phyloP scores from a whole-genome alignment of 64 coral and sea anemone genomes.

The Stichodactyla helianthus region DNA sequence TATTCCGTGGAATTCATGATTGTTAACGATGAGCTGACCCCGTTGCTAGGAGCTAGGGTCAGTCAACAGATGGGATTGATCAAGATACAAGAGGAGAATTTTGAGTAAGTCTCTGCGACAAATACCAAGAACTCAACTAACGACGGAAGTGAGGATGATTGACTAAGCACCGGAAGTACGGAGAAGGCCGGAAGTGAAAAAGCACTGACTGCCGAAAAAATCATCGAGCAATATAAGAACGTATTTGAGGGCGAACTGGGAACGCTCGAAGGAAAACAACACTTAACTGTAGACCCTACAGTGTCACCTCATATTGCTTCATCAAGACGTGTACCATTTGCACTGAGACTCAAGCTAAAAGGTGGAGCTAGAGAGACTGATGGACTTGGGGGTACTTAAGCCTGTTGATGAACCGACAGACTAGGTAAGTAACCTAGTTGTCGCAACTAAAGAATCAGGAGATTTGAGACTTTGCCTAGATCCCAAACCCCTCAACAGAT shows the following conservation, averaged over 20 bases:
- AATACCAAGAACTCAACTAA: no score
- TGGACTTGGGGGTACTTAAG: conserved; percentile 8
- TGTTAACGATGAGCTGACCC: no score
- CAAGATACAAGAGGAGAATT: no score
- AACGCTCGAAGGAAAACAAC: conserved; percentile 5
- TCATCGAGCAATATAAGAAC: conserved; percentile 24
- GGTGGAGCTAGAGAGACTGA: conserved; percentile 36
- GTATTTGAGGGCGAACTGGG: conserved; percentile 47
- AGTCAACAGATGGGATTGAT: no score
- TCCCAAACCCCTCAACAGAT: conserved; percentile 40
- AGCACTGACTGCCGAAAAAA: conserved; percentile 22
- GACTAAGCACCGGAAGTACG: background rate
- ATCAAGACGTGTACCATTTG: conserved; percentile 35
- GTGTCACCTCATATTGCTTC: background rate
- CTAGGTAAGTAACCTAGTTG: no score
- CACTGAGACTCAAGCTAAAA: conserved; percentile 39
- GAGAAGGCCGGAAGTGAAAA: background rate
- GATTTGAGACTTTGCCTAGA: background rate
- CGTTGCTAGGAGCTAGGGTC: no score
- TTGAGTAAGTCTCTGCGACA: no score
- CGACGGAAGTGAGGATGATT: no score
- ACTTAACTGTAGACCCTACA: conserved; percentile 18
- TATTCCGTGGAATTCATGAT: no score
- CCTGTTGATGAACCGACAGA: background rate
- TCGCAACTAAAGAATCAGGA: no score